Base-by-base conservation (phyloP, 2,797 vertebrate species). In the Danio albolineatus region DNA sequence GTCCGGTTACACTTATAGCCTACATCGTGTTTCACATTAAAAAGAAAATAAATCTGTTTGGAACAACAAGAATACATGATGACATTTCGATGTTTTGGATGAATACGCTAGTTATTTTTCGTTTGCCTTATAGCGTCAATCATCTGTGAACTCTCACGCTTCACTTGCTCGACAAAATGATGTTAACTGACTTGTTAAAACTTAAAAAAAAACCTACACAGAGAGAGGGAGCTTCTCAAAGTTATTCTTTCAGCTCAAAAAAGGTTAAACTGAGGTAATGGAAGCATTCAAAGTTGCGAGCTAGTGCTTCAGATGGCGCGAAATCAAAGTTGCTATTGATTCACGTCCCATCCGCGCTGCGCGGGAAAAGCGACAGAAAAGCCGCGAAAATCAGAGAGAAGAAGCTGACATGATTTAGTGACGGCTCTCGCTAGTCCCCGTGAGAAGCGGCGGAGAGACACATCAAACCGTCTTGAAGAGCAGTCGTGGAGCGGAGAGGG, bases 251-350 rank as follows among this genome's bases (percentile, higher is more conserved):
- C n/a, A 59, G 71, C n/a, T 12, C 61, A 13, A 16, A 41, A 59
- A 16, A 74, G 71, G 71, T 74, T 80, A 59, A 80, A 67, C 19
- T 57, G 70, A 66, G 60, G 51, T 73, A 73, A 73, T 66, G 51
- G 17, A 73, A 66, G 64, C 51, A 41, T 73, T 80, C 21, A 49
- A 49, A 28, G 61, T 59, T 9, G 53, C 10, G 36, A 59, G 71
- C 36, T n/a, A 54, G 9, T 51, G 28, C 53, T 49, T 80, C 53
- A 74, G 53, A 80, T 65, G 70, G 61, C 43, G 62, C 13, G 36
- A 62, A 74, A 83, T 79, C 81, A 75, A 79, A 83, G 81, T 61
- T 51, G 5, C 49, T 56, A 53, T 78, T 73, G 71, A 62, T 51
- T 78, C 61, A 19, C 44, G 69, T 78, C 17, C 36, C 43, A 59